Evolutionary conservation across 2,113 vertebrate genomes (phyloP).

Genomic region (Pica pica): DNA sequence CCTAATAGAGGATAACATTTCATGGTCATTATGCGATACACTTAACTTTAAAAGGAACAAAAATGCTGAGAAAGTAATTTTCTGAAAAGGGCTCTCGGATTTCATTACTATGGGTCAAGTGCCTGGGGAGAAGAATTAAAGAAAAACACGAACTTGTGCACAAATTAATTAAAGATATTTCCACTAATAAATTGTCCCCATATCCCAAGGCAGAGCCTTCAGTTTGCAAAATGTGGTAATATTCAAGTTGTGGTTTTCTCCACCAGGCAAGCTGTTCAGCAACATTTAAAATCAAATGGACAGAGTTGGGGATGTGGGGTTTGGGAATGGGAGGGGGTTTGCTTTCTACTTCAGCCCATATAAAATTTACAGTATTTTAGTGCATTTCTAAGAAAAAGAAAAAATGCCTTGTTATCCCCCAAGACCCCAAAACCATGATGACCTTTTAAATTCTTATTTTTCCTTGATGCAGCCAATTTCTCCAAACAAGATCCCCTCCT

Average conservation of each 20-base stretch:
- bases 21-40: conserved; percentile 75
- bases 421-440: neutral
- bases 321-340: neutral
- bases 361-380: conserved; percentile 39
- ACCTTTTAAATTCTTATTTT: conserved; percentile 28
- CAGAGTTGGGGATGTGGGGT: neutral
- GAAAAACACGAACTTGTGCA: conserved; percentile 77
- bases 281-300: conserved; percentile 66
- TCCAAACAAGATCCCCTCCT: conserved; percentile 7
- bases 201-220: conserved; percentile 74
- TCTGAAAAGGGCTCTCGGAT: conserved; percentile 73
- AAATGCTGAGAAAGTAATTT: conserved; percentile 77
- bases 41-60: conserved; percentile 76
- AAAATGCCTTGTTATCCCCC: neutral
- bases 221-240: conserved; percentile 68
- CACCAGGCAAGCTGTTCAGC: conserved; percentile 51
- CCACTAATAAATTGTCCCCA: conserved; percentile 76
- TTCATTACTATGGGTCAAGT: conserved; percentile 76
- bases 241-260: conserved; percentile 70
- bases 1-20: conserved; percentile 78
- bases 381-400: conserved; percentile 7
- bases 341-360: neutral
- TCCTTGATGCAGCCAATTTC: conserved; percentile 18
- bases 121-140: conserved; percentile 77
- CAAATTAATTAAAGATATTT: conserved; percentile 81